Percentiles rank a stretch among this genome's conserved stretches.
These are phyloP conservation scores for Misgurnus mizolepis DNA, from an alignment of 2,113 vertebrate species.

Conservation along the genomic window DNA sequence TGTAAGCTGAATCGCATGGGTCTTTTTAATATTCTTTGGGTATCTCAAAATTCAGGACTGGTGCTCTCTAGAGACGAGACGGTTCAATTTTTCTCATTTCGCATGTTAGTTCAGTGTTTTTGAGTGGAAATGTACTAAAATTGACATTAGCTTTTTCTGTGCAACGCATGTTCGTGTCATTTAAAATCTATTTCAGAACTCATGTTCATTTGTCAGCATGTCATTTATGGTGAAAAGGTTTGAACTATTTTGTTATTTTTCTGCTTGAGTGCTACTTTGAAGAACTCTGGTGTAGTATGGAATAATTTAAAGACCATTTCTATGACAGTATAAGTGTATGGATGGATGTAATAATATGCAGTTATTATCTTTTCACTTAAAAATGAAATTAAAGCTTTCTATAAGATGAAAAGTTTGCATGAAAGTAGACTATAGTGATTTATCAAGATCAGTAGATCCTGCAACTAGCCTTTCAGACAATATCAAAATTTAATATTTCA, in stretches of 20 bases:
- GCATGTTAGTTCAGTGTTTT: background rate
- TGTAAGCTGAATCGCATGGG: background rate
- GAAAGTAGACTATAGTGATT: background rate
- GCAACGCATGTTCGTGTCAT: background rate
- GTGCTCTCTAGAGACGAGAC: background rate
- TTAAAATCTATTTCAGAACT: constrained; percentile 32
- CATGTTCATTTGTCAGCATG: constrained; percentile 12
- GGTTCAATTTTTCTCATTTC: constrained; percentile 17
- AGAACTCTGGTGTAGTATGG: background rate
- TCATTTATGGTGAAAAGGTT: constrained; percentile 19
- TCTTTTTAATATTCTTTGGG: constrained; percentile 3
- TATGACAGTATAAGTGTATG: background rate
- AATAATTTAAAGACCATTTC: constrained; percentile 1
- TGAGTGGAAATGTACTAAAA: constrained; percentile 9
- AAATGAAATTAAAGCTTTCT: constrained; percentile 34
- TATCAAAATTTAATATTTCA: background rate
- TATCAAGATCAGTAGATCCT: background rate
- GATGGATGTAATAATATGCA: constrained; percentile 11
- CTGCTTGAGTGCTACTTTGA: background rate
- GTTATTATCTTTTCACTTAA: constrained; percentile 20
- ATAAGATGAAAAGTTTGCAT: constrained; percentile 5
- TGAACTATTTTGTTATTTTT: background rate
- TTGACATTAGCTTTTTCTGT: constrained; percentile 2
- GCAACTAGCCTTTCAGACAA: background rate
- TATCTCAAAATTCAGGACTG: background rate